phyloP scores from a whole-genome alignment of 2,888 invertebrate species.

The Drosophila borealis region DNA sequence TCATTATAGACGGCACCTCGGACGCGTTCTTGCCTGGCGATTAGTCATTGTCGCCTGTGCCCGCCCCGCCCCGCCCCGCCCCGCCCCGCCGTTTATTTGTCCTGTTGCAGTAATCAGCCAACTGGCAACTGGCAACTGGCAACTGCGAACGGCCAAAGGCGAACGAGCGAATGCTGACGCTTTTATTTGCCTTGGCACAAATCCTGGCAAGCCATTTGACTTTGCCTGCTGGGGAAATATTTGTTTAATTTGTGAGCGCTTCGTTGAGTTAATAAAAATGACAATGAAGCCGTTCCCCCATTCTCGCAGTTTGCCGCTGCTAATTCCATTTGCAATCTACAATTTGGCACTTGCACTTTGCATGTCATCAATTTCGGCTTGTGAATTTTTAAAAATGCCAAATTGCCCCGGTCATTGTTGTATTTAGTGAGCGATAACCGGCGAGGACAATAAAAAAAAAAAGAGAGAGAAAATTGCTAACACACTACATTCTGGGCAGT shows the following conservation, averaged over 20 bases:
- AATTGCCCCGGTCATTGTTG: constrained; percentile 75
- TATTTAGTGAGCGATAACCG: constrained; percentile 73
- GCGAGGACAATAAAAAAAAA: constrained; percentile 51
- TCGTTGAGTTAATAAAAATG: constrained; percentile 76
- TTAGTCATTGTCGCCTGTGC: constrained; percentile 54
- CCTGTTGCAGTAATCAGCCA: constrained; percentile 74
- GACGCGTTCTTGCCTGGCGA: constrained; percentile 43
- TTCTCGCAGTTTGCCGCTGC: constrained; percentile 2
- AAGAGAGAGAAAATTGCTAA: constrained; percentile 13
- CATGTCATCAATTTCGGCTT: constrained; percentile 72
- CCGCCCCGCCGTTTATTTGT: constrained; percentile 51
- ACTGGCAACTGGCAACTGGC: constrained; percentile 10
- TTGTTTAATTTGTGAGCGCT: constrained; percentile 73
- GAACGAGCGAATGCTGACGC: constrained; percentile 29
- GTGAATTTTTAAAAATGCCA: constrained; percentile 75
- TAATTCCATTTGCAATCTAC: constrained; percentile 18
- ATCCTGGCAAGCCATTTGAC: constrained; percentile 70
- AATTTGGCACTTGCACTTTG: constrained; percentile 28
- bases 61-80: constrained; percentile 5
- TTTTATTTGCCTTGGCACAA: constrained; percentile 71
- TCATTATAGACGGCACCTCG: constrained; percentile 61
- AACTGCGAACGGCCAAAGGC: not conserved
- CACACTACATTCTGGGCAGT: constrained; percentile 48
- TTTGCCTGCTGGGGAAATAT: constrained; percentile 72
- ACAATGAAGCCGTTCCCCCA: constrained; percentile 70